Base-by-base conservation (phyloP, 2,113 vertebrate genomes). In the Microcebus ravelobensis region DNA sequence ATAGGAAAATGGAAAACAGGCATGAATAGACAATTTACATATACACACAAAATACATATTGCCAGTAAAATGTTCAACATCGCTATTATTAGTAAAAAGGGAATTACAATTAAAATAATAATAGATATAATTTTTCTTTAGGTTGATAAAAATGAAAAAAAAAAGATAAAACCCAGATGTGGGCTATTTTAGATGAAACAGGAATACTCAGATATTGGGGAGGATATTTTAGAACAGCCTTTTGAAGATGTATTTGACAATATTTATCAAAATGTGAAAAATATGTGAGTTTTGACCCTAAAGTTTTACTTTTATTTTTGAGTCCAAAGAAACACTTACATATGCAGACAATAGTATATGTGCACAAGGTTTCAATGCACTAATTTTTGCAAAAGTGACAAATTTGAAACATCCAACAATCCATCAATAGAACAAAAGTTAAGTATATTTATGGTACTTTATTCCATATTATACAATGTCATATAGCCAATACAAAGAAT, bases 201-300 rank as follows among this genome's bases (percentile, higher is more conserved):
- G 5, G 36, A 84, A 25, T 52, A 34, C 23, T 83, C 45, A 14
- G 11, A 39, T 27, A 15, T 36, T 8, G 17, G 2, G 34, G 45
- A 85, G 55, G 3, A 23, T 76, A 74, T 76, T 76, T 76, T n/a
- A 3, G 31, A 76, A n/a, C 6, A 79, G 17, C 14, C 42, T 61
- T 88, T 80, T 12, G 11, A 96, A 95, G 27, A 36, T 57, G 61
- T 79, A 18, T 45, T 95, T 95, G 27, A 59, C 2, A 20, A 45
- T 59, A 57, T 87, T 87, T 81, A 57, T 68, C n/a, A 77, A 85
- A 90, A 87, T 59, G 36, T 94, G 48, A 70, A 91, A 81, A 61
- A 88, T 55, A 36, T 3, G 9, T 21, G 63, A 73, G 25, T 50
- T 73, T 52, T 45, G 48, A 82, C 34, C 34, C 36, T 91, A 50